These are phyloP conservation scores for Eolophus roseicapilla DNA, from an alignment of 2,113 vertebrate genomes.

Conservation along the genomic window DNA sequence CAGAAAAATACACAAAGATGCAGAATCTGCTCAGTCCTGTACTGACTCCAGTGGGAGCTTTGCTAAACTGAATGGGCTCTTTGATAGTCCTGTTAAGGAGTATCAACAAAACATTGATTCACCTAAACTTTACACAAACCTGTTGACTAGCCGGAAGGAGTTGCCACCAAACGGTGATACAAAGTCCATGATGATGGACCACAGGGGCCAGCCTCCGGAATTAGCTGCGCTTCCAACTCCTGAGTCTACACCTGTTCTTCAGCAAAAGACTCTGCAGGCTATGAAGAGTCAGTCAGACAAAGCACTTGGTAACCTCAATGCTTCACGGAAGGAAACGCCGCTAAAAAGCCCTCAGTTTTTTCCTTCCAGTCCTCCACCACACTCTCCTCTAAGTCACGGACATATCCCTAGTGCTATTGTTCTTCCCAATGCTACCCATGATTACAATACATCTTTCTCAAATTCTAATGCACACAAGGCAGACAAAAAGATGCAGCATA, in stretches of 20 bases:
- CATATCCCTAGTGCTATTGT: slow-evolving; percentile 97
- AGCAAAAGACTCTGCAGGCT: slow-evolving; percentile 91
- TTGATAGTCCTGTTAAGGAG: slow-evolving; percentile 96
- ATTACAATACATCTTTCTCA: slow-evolving; percentile 83
- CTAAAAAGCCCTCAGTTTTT: slow-evolving; percentile 90
- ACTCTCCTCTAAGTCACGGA: slow-evolving; percentile 85
- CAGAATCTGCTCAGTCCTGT: slow-evolving; percentile 91
- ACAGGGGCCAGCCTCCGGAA: slow-evolving; percentile 89
- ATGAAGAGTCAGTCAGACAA: slow-evolving; percentile 92
- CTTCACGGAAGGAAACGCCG: slow-evolving; percentile 84
- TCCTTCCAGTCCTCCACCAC: slow-evolving; percentile 86
- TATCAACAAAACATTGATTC: slow-evolving; percentile 92
- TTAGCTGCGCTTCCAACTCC: slow-evolving; percentile 94
- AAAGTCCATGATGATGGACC: slow-evolving; percentile 87
- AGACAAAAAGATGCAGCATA: slow-evolving; percentile 84
- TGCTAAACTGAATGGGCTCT: slow-evolving; percentile 92
- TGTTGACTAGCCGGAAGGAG: slow-evolving; percentile 90
- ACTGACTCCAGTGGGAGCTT: slow-evolving; percentile 94
- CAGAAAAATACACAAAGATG: slow-evolving; percentile 90
- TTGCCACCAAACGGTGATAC: slow-evolving; percentile 82
- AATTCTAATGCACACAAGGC: slow-evolving; percentile 86
- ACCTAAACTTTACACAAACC: slow-evolving; percentile 92
- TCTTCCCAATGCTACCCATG: slow-evolving; percentile 95
- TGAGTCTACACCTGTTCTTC: slow-evolving; percentile 94
- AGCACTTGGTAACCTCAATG: slow-evolving; percentile 78